Percentiles rank a stretch among this genome's conserved stretches.
These are phyloP conservation scores for Meloe dianella DNA, from an alignment of 2,888 invertebrate species.

Conservation along the genomic window DNA sequence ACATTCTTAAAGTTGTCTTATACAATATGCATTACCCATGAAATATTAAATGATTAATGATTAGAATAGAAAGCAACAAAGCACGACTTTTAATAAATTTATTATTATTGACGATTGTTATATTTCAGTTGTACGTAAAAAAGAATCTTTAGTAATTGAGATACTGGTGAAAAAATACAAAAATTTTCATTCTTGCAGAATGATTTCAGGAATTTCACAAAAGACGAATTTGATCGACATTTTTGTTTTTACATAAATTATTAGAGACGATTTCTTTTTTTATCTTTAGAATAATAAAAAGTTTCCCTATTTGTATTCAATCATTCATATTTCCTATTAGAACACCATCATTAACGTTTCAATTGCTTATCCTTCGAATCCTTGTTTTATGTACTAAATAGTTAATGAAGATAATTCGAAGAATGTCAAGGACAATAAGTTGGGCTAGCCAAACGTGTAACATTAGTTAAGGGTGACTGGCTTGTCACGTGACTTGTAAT, in stretches of 20 bases:
- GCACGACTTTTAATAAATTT: too few species aligned
- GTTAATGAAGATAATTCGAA: slow-evolving; percentile 50
- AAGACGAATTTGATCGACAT: too few species aligned
- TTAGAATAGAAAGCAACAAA: background rate
- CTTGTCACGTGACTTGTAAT: slow-evolving; percentile 56
- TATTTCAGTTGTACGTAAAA: too few species aligned
- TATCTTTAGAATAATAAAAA: background rate
- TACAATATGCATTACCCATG: background rate
- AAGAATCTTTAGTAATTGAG: too few species aligned
- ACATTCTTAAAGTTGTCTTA: background rate
- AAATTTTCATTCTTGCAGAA: too few species aligned
- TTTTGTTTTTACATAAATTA: too few species aligned
- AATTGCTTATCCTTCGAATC: slow-evolving; percentile 14
- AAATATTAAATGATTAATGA: background rate
- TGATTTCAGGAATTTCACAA: too few species aligned
- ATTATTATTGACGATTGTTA: too few species aligned
- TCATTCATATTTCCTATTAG: background rate
- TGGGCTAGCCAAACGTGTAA: slow-evolving; percentile 50
- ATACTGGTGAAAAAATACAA: too few species aligned
- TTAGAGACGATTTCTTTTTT: too few species aligned
- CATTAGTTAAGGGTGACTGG: slow-evolving; percentile 46
- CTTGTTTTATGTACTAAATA: slow-evolving; percentile 41
- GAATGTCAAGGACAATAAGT: slow-evolving; percentile 54
- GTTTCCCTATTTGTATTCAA: background rate
- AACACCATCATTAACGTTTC: background rate